Conservation (phyloP, 2,797 vertebrate species). For the Gymnoscopelus braueri region DNA sequence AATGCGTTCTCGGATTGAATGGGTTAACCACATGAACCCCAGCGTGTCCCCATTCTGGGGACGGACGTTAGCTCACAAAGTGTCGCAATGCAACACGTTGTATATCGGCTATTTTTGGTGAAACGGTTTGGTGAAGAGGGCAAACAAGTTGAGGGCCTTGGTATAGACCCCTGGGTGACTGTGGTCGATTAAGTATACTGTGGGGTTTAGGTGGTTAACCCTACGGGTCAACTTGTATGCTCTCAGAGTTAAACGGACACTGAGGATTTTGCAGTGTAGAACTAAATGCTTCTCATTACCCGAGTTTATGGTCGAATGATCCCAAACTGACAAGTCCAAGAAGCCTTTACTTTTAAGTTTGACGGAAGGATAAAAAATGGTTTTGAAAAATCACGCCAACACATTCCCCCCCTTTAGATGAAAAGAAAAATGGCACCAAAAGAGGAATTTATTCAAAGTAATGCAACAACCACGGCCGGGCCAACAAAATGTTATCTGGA, state of each 20-base stretch:
- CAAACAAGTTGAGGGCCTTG: not conserved
- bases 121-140: too few relatives aligned
- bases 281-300: constrained; percentile 38
- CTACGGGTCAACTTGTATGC: too few relatives aligned
- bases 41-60: too few relatives aligned
- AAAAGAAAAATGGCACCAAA: constrained; percentile 31
- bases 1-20: too few relatives aligned
- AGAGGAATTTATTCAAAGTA: constrained; percentile 39
- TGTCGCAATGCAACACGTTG: too few relatives aligned
- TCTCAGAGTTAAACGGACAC: too few relatives aligned
- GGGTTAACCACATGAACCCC: too few relatives aligned
- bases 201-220: too few relatives aligned
- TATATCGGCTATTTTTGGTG: too few relatives aligned
- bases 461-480: constrained; percentile 11
- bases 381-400: constrained; percentile 43
- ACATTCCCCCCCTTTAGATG: constrained; percentile 57
- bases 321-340: constrained; percentile 52
- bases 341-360: constrained; percentile 21
- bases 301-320: constrained; percentile 16
- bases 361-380: constrained; percentile 40
- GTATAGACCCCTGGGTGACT: too few relatives aligned
- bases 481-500: constrained; percentile 29
- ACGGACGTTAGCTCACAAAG: too few relatives aligned
- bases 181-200: too few relatives aligned
- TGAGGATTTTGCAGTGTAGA: not conserved